phyloP scores from a whole-genome alignment of 2,888 invertebrate genomes.

The Carterocephalus palaemon region DNA sequence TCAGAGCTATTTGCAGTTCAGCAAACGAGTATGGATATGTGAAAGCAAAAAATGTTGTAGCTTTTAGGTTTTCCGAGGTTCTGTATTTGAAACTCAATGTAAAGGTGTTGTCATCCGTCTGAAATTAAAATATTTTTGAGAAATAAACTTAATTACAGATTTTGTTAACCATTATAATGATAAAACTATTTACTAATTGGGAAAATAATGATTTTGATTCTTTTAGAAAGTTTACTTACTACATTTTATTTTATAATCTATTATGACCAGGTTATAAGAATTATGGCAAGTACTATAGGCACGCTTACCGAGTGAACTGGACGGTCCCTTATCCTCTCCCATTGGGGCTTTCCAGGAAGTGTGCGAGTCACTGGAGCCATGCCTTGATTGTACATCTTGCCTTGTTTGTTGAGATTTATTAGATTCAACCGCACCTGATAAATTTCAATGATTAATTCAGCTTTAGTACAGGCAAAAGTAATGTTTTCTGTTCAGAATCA shows the following conservation, averaged over 20 bases:
- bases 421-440: slow-evolving; percentile 89
- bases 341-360: slow-evolving; percentile 86
- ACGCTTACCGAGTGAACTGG: slow-evolving; percentile 84
- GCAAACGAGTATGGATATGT: slow-evolving; percentile 93
- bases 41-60: slow-evolving; percentile 92
- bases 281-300: not conserved
- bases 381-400: slow-evolving; percentile 94
- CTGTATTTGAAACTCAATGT: slow-evolving; percentile 86
- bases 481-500: no score
- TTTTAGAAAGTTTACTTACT: no score
- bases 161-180: no score
- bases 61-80: slow-evolving; percentile 83
- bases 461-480: no score
- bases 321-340: slow-evolving; percentile 91
- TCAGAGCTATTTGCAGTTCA: slow-evolving; percentile 87
- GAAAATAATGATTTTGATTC: no score
- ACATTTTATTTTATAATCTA: no score
- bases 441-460: slow-evolving; percentile 30
- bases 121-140: slow-evolving; percentile 31
- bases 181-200: no score
- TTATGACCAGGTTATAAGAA: no score
- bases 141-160: slow-evolving; percentile 3
- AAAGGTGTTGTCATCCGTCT: slow-evolving; percentile 86
- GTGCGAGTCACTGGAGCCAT: slow-evolving; percentile 90
- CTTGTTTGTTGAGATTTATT: slow-evolving; percentile 92